Evolutionary conservation across 92 coral and sea anemone species (phyloP).

Genomic region (Phenganax stokvisi): DNA sequence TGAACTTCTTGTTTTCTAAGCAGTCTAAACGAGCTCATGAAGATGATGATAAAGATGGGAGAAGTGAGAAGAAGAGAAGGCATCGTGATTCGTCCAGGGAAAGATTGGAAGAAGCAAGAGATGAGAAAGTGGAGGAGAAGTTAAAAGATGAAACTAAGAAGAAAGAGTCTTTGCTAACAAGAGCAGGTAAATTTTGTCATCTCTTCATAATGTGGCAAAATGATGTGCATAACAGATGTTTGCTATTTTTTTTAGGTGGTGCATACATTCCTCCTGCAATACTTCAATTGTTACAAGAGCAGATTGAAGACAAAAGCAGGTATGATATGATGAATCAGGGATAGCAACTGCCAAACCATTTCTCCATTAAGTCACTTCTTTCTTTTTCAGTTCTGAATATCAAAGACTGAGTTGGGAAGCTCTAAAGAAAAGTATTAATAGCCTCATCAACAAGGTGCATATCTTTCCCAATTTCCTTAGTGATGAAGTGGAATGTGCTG

Average conservation of each 20-base stretch:
- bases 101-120: background rate
- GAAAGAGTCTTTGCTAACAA: background rate
- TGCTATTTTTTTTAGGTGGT: constrained; percentile 56
- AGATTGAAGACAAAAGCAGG: constrained; percentile 90
- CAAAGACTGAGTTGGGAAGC: constrained; percentile 99
- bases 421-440: constrained; percentile 87
- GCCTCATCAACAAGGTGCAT: constrained; percentile 85
- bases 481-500: too few species aligned
- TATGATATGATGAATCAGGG: background rate
- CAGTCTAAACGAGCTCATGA: background rate
- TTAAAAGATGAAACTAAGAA: background rate
- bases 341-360: too few species aligned
- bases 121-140: background rate
- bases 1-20: background rate
- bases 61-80: background rate
- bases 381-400: constrained; percentile 64
- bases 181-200: background rate
- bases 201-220: background rate
- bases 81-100: too few species aligned
- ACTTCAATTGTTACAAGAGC: constrained; percentile 70
- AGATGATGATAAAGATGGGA: background rate
- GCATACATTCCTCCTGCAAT: constrained; percentile 53
- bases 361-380: too few species aligned
- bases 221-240: background rate
- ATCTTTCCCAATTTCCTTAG: too few species aligned